These are phyloP conservation scores for Tenodera sinensis DNA, from an alignment of 2,888 invertebrate genomes.

Conservation along the genomic window DNA sequence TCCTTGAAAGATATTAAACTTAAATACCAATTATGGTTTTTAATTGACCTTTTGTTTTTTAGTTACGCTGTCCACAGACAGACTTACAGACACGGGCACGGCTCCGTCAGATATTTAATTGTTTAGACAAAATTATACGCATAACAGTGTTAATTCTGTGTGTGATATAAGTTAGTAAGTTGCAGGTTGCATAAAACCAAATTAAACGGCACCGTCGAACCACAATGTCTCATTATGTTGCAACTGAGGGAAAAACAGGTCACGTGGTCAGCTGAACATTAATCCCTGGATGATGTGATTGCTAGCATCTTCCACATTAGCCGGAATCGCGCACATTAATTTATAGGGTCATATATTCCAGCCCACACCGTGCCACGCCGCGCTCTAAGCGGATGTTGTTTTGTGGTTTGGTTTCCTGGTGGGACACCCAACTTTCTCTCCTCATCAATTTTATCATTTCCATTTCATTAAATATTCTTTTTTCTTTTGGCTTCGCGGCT, in stretches of 20 bases:
- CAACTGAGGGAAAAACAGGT: not conserved
- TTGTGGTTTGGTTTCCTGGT: not conserved
- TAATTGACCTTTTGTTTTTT: too few species aligned
- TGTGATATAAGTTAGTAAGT: too few species aligned
- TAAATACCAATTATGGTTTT: too few species aligned
- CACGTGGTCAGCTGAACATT: not conserved
- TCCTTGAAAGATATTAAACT: too few species aligned
- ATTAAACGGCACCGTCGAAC: too few species aligned
- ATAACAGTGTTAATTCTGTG: too few species aligned
- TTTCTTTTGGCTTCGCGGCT: not conserved
- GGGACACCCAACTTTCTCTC: not conserved
- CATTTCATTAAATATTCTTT: not conserved
- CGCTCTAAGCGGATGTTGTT: not conserved
- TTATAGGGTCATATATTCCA: constrained; percentile 1
- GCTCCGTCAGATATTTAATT: too few species aligned
- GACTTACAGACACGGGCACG: too few species aligned
- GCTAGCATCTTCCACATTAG: not conserved
- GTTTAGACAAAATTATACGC: too few species aligned
- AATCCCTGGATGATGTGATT: not conserved
- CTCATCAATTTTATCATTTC: not conserved
- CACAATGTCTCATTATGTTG: not conserved
- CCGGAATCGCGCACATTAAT: not conserved
- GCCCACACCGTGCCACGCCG: too few species aligned
- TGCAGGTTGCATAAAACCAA: too few species aligned
- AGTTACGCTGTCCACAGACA: too few species aligned